phyloP scores from a whole-genome alignment of 2,797 vertebrate species.

The Todus mexicanus region DNA sequence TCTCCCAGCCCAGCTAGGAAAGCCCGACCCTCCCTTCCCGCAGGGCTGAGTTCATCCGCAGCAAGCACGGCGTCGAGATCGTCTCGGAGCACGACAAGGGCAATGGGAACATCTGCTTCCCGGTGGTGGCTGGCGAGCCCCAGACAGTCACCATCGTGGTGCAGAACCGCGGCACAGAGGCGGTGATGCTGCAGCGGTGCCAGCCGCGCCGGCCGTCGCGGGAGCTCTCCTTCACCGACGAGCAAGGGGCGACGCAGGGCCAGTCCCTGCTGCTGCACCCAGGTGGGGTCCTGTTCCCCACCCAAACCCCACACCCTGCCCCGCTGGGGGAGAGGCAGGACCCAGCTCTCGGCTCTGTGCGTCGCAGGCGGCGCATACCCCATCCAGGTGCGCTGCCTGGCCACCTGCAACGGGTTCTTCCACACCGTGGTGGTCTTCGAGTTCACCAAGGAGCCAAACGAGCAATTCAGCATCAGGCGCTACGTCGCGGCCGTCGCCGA shows the following conservation, averaged over 20 bases:
- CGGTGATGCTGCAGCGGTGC: slow-evolving; percentile 77
- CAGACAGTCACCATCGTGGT: slow-evolving; percentile 63
- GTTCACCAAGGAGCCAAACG: slow-evolving; percentile 71
- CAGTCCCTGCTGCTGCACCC: slow-evolving; percentile 75
- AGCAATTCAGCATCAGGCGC: slow-evolving; percentile 82
- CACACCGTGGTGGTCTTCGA: slow-evolving; percentile 76
- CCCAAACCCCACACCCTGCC: accelerated
- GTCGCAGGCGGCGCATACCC: slow-evolving; percentile 75
- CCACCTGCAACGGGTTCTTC: slow-evolving; percentile 78
- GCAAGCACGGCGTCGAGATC: slow-evolving; percentile 80
- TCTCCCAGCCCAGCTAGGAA: accelerated
- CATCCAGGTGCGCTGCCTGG: slow-evolving; percentile 74
- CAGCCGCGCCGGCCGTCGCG: slow-evolving; percentile 39
- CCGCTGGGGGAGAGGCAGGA: accelerated
- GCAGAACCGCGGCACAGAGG: slow-evolving; percentile 72
- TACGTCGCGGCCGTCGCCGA: slow-evolving; percentile 73
- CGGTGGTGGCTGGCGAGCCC: neutral
- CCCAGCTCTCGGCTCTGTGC: neutral
- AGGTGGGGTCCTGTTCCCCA: slow-evolving; percentile 72
- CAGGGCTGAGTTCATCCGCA: slow-evolving; percentile 76
- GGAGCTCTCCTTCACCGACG: slow-evolving; percentile 71
- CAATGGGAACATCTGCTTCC: slow-evolving; percentile 69
- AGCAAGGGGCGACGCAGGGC: slow-evolving; percentile 54
- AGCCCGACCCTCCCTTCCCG: neutral
- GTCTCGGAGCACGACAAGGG: slow-evolving; percentile 5